These are phyloP conservation scores for Apodemia zela DNA, from an alignment of 2,888 invertebrate genomes.

Conservation along the genomic window DNA sequence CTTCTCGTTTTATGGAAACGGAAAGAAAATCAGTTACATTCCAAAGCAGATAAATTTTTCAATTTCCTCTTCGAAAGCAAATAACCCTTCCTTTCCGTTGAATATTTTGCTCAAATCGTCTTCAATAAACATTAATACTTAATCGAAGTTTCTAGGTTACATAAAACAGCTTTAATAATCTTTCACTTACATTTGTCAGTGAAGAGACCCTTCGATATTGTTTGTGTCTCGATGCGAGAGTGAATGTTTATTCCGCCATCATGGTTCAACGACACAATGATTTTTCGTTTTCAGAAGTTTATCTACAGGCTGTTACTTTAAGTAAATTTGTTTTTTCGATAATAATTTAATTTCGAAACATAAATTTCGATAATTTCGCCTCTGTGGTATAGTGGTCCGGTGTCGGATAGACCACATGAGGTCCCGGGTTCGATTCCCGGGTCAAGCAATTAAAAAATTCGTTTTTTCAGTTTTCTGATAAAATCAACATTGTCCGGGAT, in stretches of 20 bases:
- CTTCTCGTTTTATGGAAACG: background rate
- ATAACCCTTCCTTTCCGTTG: background rate
- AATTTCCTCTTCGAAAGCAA: background rate
- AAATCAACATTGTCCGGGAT: too few species aligned
- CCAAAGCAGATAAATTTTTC: background rate
- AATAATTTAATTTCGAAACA: too few species aligned
- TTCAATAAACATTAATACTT: conserved; percentile 8
- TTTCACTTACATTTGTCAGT: background rate
- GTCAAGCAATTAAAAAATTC: too few species aligned
- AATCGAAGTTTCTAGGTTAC: background rate
- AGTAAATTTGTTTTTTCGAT: background rate
- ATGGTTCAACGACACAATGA: background rate
- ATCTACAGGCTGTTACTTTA: background rate
- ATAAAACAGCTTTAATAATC: background rate
- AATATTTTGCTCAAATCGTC: background rate
- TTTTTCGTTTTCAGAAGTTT: background rate
- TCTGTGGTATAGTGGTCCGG: too few species aligned
- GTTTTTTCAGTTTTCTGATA: too few species aligned
- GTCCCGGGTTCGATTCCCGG: too few species aligned
- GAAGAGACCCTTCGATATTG: background rate
- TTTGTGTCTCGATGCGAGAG: background rate
- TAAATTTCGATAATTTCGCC: too few species aligned
- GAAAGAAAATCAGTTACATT: background rate
- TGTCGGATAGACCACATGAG: too few species aligned
- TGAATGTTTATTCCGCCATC: background rate